Evolutionary conservation across 2,797 vertebrate genomes (phyloP).

Genomic region (Pseudochirops corinnae): DNA sequence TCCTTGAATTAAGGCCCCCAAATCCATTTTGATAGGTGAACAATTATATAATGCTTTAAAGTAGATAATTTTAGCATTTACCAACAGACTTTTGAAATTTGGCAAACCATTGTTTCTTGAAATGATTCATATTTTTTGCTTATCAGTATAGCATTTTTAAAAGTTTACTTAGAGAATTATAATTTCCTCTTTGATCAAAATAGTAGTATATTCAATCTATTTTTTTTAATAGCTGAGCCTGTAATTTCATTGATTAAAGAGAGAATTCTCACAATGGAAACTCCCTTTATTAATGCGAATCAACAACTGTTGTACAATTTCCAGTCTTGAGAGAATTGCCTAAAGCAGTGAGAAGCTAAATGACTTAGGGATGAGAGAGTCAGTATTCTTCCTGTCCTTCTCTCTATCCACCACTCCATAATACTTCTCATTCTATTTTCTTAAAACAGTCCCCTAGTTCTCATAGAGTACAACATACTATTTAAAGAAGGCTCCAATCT

Average conservation of each 20-base stretch:
- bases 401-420: not conserved
- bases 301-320: not conserved
- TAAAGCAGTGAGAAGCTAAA: not conserved
- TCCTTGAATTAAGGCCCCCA: conserved; percentile 11
- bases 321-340: not conserved
- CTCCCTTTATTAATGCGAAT: not conserved
- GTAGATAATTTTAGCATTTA: not conserved
- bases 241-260: not conserved
- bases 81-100: not conserved
- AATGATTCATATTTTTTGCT: not conserved
- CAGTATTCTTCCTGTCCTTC: not conserved
- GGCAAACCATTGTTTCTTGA: not conserved
- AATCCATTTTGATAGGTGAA: conserved; percentile 28
- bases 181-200: not conserved
- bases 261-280: not conserved
- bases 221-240: not conserved
- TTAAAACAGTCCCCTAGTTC: not conserved
- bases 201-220: not conserved
- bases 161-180: not conserved
- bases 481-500: not conserved
- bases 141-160: not conserved
- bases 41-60: conserved; percentile 5
- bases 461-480: not conserved
- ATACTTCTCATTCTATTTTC: not conserved
- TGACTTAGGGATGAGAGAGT: not conserved